Conservation (phyloP, 2,113 vertebrate genomes). For the Piprites chloris region DNA sequence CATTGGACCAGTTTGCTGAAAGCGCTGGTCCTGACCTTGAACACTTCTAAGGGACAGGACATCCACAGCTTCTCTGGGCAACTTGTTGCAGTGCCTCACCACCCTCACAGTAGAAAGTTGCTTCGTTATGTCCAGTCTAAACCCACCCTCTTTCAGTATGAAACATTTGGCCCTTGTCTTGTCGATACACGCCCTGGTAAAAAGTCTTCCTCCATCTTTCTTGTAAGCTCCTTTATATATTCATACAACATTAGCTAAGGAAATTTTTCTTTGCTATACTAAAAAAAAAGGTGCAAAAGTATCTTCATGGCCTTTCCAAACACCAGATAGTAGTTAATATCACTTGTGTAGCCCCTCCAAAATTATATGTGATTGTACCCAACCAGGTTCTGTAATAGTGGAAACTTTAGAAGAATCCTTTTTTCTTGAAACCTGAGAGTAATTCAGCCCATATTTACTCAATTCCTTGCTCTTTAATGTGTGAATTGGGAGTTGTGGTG, state of each 20-base stretch:
- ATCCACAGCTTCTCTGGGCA: neutral
- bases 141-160: neutral
- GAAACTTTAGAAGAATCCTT: neutral
- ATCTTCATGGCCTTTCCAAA: neutral
- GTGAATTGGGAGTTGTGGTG: neutral
- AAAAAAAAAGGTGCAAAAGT: neutral
- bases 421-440: neutral
- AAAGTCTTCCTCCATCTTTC: neutral
- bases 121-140: neutral
- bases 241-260: neutral
- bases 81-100: neutral
- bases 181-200: neutral
- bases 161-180: neutral
- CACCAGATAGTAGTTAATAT: neutral
- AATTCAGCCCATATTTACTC: neutral
- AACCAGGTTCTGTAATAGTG: neutral
- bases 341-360: neutral
- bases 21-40: neutral
- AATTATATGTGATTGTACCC: neutral
- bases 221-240: neutral
- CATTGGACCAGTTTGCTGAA: neutral
- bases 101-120: neutral
- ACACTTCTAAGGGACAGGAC: neutral
- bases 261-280: neutral
- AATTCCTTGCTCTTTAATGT: neutral